Evolutionary conservation across 2,113 vertebrate genomes (phyloP).

Genomic region (Lates calcarifer): DNA sequence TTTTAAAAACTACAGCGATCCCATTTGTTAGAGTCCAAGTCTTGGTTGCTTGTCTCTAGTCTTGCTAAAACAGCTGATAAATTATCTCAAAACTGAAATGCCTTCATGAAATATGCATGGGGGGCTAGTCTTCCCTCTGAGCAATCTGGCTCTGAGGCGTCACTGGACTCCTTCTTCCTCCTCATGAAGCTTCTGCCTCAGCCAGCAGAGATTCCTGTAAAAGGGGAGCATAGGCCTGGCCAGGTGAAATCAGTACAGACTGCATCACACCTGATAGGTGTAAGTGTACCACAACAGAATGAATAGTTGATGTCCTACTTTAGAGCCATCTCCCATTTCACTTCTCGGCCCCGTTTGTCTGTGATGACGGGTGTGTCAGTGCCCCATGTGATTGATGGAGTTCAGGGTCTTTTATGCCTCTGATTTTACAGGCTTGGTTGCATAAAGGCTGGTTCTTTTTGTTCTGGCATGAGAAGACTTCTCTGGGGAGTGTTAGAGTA

Average conservation of each 20-base stretch:
- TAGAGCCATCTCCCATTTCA: slow-evolving; percentile 72
- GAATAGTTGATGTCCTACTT: slow-evolving; percentile 82
- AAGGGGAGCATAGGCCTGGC: not conserved
- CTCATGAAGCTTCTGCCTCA: not conserved
- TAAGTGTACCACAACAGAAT: slow-evolving; percentile 62
- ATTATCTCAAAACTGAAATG: slow-evolving; percentile 43
- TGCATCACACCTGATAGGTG: slow-evolving; percentile 69
- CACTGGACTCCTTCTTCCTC: slow-evolving; percentile 2
- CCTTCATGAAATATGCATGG: slow-evolving; percentile 65
- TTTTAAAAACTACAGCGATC: slow-evolving; percentile 38
- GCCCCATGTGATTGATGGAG: slow-evolving; percentile 62
- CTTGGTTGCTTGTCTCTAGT: slow-evolving; percentile 16
- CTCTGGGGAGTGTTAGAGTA: slow-evolving; percentile 28
- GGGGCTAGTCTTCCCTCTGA: slow-evolving; percentile 15
- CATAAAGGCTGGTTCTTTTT: slow-evolving; percentile 56
- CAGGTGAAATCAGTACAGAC: slow-evolving; percentile 70
- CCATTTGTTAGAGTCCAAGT: slow-evolving; percentile 7
- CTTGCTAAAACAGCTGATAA: slow-evolving; percentile 31
- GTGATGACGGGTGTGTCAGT: slow-evolving; percentile 65
- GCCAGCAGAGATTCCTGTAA: slow-evolving; percentile 65
- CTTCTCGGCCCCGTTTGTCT: slow-evolving; percentile 26
- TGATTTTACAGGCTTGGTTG: slow-evolving; percentile 60
- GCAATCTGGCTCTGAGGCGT: slow-evolving; percentile 30
- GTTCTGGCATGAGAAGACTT: slow-evolving; percentile 47
- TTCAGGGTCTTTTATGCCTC: slow-evolving; percentile 37